These are phyloP conservation scores for Oriolus oriolus DNA, from an alignment of 2,113 vertebrate genomes.

Conservation along the genomic window DNA sequence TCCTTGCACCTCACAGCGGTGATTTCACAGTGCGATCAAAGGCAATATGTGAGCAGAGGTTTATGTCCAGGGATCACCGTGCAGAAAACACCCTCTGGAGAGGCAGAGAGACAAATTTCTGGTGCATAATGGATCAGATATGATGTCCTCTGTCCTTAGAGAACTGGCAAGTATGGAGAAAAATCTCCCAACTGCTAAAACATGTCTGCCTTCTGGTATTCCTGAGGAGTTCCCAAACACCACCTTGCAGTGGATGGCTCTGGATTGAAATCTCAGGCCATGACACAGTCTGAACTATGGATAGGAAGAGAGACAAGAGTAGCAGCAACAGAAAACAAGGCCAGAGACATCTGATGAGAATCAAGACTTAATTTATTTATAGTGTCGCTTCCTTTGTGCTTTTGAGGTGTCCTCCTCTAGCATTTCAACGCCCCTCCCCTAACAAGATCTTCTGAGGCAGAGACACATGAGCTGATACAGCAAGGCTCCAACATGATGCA, in stretches of 20 bases:
- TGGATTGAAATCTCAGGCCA: background rate
- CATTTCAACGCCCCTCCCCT: background rate
- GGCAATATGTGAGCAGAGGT: background rate
- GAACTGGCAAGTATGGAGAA: background rate
- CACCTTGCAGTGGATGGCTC: background rate
- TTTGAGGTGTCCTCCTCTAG: background rate
- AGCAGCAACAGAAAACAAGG: background rate
- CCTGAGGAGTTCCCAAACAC: background rate
- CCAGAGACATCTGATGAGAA: background rate
- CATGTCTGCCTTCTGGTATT: background rate
- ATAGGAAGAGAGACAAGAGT: background rate
- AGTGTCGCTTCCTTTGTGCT: background rate
- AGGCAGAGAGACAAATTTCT: background rate
- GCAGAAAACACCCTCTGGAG: background rate
- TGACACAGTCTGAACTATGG: background rate
- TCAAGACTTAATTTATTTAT: constrained; percentile 28
- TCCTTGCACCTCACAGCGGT: background rate
- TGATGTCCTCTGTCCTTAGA: background rate
- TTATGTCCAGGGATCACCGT: background rate
- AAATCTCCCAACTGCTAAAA: background rate
- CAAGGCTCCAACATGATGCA: background rate
- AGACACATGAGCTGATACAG: background rate
- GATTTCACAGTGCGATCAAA: background rate
- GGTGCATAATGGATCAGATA: background rate
- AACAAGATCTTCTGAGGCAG: background rate